Conservation (phyloP, 2,113 vertebrate species). For the human (Homo sapiens) region GRCh38 chr5:69508501-69509000, state of each 20-base stretch:
- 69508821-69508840: background rate
- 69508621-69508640: no score
- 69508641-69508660: background rate
- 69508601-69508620: no score
- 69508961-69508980: background rate
- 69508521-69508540: no score
- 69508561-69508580: no score
- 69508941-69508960: background rate
- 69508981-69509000: background rate
- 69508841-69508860: background rate
- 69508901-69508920: background rate
- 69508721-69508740: background rate
- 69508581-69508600: no score
- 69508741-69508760: background rate
- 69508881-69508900: background rate
- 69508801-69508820: background rate
- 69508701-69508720: background rate
- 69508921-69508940: background rate
- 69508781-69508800: background rate
- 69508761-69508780: background rate
- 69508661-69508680: background rate
- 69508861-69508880: conserved; percentile 11
- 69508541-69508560: no score
- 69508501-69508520: no score
- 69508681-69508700: background rate